Conservation (phyloP, 1,140 invertebrate genomes). For the roundworm (Caenorhabditis elegans) region WBcel235 BX284604.4:8949501-8950000, state of each 20-base stretch:
- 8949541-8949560: not conserved
- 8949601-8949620: not conserved
- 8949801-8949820: constrained; percentile 18
- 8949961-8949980: constrained; percentile 4
- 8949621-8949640: not conserved
- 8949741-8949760: not conserved
- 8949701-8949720: not conserved
- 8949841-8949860: not conserved
- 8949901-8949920: constrained; percentile 27
- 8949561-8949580: not conserved
- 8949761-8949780: no score
- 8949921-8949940: not conserved
- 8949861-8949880: not conserved
- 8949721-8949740: not conserved
- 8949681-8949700: not conserved
- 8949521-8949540: no score
- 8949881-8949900: not conserved
- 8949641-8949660: not conserved
- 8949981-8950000: not conserved
- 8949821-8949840: not conserved
- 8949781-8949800: constrained; percentile 29
- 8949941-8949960: not conserved
- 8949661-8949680: constrained; percentile 12
- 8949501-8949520: no score
- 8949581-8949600: no score